phyloP scores from a whole-genome alignment of 92 coral and sea anemone species.

The Phymanthus crucifer region DNA sequence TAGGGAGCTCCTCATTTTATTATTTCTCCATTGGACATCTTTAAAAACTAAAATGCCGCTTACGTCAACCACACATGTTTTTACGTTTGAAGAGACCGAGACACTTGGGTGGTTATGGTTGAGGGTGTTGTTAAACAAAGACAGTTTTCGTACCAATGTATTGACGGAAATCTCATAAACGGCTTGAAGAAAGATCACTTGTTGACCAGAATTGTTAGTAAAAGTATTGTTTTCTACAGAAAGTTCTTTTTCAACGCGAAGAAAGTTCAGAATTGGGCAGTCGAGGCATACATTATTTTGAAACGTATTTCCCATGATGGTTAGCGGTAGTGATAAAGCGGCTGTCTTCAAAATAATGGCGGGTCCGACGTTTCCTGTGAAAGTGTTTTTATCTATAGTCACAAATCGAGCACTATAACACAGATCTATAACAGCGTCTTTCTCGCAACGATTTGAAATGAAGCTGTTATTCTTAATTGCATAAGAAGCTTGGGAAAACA shows the following conservation, averaged over 20 bases:
- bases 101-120: too few species aligned
- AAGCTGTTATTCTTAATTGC: conserved; percentile 32
- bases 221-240: conserved; percentile 13
- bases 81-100: too few species aligned
- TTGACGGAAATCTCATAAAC: neutral
- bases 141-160: too few species aligned
- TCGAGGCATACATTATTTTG: conserved; percentile 7
- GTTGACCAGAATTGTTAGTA: conserved; percentile 24
- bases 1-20: neutral
- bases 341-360: too few species aligned
- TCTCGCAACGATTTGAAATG: conserved; percentile 18
- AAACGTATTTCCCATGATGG: conserved; percentile 12
- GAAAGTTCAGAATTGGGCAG: conserved; percentile 18
- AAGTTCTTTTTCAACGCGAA: conserved; percentile 14
- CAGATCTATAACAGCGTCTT: conserved; percentile 39
- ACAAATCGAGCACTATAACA: conserved; percentile 4
- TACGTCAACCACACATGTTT: too few species aligned
- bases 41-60: too few species aligned
- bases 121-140: too few species aligned
- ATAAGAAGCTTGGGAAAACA: neutral
- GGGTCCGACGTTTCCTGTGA: conserved; percentile 14
- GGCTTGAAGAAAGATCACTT: conserved; percentile 19
- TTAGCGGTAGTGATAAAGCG: neutral
- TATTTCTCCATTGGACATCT: too few species aligned
- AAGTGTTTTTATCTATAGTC: conserved; percentile 26